A percentile compares a stretch with the other conserved stretches of the same genome.
Evolutionary conservation across 1,140 invertebrate genomes (phyloP).

Genomic region (Physella acuta): DNA sequence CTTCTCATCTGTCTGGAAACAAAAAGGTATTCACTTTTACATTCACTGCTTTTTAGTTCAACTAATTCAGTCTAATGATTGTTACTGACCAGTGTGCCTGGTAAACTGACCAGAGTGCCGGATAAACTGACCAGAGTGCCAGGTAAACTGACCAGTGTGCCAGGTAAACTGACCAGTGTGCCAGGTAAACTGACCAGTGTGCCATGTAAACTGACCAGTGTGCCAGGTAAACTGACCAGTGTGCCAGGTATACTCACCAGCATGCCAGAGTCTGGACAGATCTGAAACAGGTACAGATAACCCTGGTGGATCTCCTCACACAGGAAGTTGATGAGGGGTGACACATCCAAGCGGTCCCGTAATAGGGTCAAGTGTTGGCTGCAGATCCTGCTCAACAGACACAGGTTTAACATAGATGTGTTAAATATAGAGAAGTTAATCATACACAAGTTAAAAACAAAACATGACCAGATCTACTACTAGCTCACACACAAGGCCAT

Average conservation of each 20-base stretch:
- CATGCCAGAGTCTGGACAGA: constrained; percentile 33
- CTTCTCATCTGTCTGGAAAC: constrained; percentile 49
- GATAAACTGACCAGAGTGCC: neutral
- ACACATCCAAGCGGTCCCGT: constrained; percentile 36
- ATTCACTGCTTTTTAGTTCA: too few relatives aligned
- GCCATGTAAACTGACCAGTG: neutral
- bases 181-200: neutral
- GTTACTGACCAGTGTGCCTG: too few relatives aligned
- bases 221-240: neutral
- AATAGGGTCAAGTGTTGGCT: constrained; percentile 37
- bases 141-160: neutral
- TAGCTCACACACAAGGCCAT: too few relatives aligned
- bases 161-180: neutral
- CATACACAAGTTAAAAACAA: too few relatives aligned
- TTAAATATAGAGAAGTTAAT: too few relatives aligned
- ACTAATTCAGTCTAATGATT: too few relatives aligned
- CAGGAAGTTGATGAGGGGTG: constrained; percentile 36
- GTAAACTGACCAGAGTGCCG: too few relatives aligned
- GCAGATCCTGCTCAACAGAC: neutral
- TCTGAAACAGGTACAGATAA: constrained; percentile 42
- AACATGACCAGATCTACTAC: too few relatives aligned
- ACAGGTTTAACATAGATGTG: too few relatives aligned
- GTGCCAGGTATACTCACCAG: constrained; percentile 31
- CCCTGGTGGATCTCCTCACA: constrained; percentile 40
- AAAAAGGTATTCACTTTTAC: too few relatives aligned